These are phyloP conservation scores for Petrosia ficiformis DNA, from an alignment of 37 sponge, comb jelly and placozoan genomes.

Conservation along the genomic window DNA sequence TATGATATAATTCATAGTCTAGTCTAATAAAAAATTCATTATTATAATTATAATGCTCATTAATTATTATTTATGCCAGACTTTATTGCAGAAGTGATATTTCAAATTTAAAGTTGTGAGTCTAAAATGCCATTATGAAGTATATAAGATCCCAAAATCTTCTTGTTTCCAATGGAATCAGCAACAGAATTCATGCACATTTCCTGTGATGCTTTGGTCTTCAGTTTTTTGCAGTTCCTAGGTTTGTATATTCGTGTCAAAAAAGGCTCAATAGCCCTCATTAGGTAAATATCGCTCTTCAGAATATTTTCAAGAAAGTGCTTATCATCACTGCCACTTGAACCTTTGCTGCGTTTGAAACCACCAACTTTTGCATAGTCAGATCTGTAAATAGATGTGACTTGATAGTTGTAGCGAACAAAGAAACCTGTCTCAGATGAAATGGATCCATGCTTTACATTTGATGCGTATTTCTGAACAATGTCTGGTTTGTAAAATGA, in stretches of 20 bases:
- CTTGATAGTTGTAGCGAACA: constrained; percentile 49
- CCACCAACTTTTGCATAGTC: constrained; percentile 20
- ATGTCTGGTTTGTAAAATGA: constrained; percentile 55
- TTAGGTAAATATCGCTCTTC: constrained; percentile 15
- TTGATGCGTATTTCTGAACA: constrained; percentile 1
- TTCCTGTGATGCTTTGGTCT: background rate
- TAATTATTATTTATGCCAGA: too few species aligned
- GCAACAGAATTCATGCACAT: constrained; percentile 40
- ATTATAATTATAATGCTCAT: too few species aligned
- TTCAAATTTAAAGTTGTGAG: too few species aligned
- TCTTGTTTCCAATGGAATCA: constrained; percentile 54
- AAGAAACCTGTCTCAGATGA: constrained; percentile 54
- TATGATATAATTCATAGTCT: too few species aligned
- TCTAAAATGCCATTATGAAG: too few species aligned
- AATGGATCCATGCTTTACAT: background rate
- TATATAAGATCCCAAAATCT: constrained; percentile 37
- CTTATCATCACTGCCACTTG: constrained; percentile 14
- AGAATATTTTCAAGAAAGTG: constrained; percentile 42
- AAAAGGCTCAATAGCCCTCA: constrained; percentile 65
- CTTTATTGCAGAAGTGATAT: too few species aligned
- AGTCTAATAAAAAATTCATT: too few species aligned
- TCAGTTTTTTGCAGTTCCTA: constrained; percentile 26
- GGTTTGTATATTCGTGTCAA: constrained; percentile 17
- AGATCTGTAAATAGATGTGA: constrained; percentile 36
- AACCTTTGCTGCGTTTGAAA: background rate